phyloP scores from a whole-genome alignment of 1,140 invertebrate genomes.

The Atta colombica region DNA sequence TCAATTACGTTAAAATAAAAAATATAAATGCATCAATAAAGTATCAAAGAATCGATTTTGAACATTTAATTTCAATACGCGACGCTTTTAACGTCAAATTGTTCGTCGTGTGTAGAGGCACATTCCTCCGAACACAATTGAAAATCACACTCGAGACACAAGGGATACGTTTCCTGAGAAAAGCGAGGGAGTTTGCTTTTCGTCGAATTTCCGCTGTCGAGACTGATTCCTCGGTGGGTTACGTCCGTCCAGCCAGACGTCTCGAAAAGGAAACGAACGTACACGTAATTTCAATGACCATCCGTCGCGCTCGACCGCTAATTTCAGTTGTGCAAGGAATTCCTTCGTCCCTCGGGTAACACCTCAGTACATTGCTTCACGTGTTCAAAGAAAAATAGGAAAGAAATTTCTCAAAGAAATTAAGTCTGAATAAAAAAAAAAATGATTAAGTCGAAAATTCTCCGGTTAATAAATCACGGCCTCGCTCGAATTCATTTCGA shows the following conservation, averaged over 20 bases:
- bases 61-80: not conserved
- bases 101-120: not conserved
- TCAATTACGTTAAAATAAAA: not conserved
- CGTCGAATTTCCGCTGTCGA: slow-evolving; percentile 73
- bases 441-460: slow-evolving; percentile 54
- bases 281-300: slow-evolving; percentile 76
- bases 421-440: not conserved
- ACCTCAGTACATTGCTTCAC: slow-evolving; percentile 41
- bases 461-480: slow-evolving; percentile 47
- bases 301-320: slow-evolving; percentile 72
- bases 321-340: slow-evolving; percentile 65
- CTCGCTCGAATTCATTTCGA: slow-evolving; percentile 33
- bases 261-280: slow-evolving; percentile 69
- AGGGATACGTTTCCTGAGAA: slow-evolving; percentile 11
- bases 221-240: slow-evolving; percentile 75
- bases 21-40: no score
- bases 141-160: slow-evolving; percentile 41
- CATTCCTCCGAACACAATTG: not conserved
- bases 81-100: not conserved
- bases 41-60: no score
- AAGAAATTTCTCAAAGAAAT: slow-evolving; percentile 48
- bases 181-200: slow-evolving; percentile 72
- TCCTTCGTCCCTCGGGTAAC: slow-evolving; percentile 38
- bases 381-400: slow-evolving; percentile 39
- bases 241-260: slow-evolving; percentile 56